Evolutionary conservation across 35 echinoderm and acorn worm species (phyloP).

Genomic region (Chiridota heheva): DNA sequence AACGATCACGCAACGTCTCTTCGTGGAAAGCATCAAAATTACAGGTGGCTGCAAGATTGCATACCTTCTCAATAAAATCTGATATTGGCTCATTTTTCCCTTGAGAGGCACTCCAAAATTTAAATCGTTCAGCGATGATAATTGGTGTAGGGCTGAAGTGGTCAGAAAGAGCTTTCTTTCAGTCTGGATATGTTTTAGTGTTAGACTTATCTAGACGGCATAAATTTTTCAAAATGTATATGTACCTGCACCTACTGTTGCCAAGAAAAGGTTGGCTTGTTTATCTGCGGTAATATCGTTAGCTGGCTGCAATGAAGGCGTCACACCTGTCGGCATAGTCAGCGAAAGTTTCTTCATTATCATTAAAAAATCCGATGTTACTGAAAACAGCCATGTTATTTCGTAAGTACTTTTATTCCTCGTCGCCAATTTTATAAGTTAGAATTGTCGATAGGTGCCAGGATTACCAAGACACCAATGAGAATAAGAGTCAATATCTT

Average conservation of each 20-base stretch:
- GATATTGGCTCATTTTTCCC: constrained; percentile 25
- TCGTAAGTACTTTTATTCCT: too few species aligned
- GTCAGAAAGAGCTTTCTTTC: neutral
- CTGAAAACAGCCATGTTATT: too few species aligned
- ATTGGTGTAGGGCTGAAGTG: neutral
- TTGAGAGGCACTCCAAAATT: constrained; percentile 12
- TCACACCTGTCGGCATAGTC: too few species aligned
- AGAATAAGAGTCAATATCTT: too few species aligned
- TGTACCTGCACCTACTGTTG: neutral
- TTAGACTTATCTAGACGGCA: neutral
- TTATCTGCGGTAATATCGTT: too few species aligned
- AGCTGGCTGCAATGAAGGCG: too few species aligned
- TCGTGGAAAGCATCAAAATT: constrained; percentile 7
- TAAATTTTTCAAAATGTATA: constrained; percentile 4
- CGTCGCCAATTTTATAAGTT: too few species aligned
- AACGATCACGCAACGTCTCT: constrained; percentile 13
- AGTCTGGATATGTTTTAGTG: neutral
- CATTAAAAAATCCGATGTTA: too few species aligned
- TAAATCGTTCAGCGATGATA: neutral
- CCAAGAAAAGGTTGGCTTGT: constrained; percentile 11
- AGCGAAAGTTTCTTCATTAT: too few species aligned
- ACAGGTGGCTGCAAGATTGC: constrained; percentile 20
- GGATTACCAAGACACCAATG: too few species aligned
- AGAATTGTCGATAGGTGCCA: too few species aligned
- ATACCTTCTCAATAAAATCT: constrained; percentile 6